Conservation (phyloP, 30 jellyfish, hydroid and myxozoan genomes). For the Aurelia aurita complex sp. Pacific region DNA sequence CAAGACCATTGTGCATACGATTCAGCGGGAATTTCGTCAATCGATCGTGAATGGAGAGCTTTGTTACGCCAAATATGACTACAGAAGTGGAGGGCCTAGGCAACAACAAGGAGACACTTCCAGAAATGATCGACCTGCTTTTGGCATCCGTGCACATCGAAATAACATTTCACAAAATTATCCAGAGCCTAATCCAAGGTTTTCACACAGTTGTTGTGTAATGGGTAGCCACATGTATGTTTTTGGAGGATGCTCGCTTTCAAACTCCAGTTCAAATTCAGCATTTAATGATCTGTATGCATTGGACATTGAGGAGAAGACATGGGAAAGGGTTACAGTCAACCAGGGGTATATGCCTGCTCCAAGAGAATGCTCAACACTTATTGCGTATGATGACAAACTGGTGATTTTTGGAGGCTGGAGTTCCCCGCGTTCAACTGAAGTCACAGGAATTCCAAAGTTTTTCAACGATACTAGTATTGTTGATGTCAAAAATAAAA, state of each 20-base stretch:
- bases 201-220: constrained; percentile 79
- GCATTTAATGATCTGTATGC: constrained; percentile 84
- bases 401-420: constrained; percentile 93
- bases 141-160: constrained; percentile 32
- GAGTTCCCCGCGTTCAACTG: constrained; percentile 87
- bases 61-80: constrained; percentile 30
- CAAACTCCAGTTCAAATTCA: constrained; percentile 57
- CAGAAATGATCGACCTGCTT: constrained; percentile 9
- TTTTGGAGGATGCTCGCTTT: constrained; percentile 87
- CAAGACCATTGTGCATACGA: constrained; percentile 20
- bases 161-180: constrained; percentile 4
- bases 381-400: constrained; percentile 68
- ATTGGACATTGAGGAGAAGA: constrained; percentile 59
- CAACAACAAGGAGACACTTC: background rate
- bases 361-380: constrained; percentile 89
- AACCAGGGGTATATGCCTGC: constrained; percentile 92
- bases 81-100: constrained; percentile 32
- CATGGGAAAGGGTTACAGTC: constrained; percentile 70
- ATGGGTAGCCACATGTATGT: constrained; percentile 65
- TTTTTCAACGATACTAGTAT: constrained; percentile 79
- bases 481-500: constrained; percentile 43
- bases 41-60: constrained; percentile 51
- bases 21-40: constrained; percentile 44
- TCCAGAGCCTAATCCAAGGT: constrained; percentile 79
- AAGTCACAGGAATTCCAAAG: constrained; percentile 78